These are phyloP conservation scores for Clarias batrachus DNA, from an alignment of 2,113 vertebrate species.

Conservation along the genomic window DNA sequence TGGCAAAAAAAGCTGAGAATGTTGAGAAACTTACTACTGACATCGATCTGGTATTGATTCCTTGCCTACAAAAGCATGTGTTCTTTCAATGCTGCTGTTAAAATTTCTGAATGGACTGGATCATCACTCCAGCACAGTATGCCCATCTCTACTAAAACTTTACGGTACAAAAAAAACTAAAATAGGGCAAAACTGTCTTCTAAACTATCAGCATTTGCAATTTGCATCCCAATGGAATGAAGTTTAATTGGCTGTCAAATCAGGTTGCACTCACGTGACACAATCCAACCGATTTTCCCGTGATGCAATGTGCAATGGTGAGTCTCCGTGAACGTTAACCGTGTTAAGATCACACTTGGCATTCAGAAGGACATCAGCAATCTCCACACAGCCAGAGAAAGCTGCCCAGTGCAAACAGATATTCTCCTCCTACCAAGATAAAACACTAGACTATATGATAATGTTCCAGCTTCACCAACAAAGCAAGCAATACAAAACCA, in stretches of 20 bases:
- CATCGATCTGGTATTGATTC: not conserved
- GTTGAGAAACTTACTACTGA: not conserved
- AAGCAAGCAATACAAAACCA: not conserved
- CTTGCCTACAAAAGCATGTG: not conserved
- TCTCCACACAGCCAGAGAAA: constrained; percentile 94
- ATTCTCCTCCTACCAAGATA: constrained; percentile 80
- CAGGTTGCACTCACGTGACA: constrained; percentile 81
- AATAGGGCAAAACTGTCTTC: not conserved
- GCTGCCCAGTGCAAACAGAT: constrained; percentile 98
- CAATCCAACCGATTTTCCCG: constrained; percentile 93
- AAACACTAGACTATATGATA: not conserved
- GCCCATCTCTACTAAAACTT: not conserved
- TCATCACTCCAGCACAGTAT: not conserved
- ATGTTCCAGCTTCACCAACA: not conserved
- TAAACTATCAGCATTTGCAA: not conserved
- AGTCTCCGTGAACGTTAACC: constrained; percentile 94
- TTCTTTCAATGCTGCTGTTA: not conserved
- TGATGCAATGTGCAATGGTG: constrained; percentile 92
- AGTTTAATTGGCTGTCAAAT: not conserved
- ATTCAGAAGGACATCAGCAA: constrained; percentile 86
- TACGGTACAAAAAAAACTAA: not conserved
- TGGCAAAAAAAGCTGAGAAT: not conserved
- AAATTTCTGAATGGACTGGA: not conserved
- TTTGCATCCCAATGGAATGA: not conserved
- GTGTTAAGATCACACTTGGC: constrained; percentile 85